Base-by-base conservation (phyloP, 2,113 vertebrate species). In the Uropsilus gracilis region DNA sequence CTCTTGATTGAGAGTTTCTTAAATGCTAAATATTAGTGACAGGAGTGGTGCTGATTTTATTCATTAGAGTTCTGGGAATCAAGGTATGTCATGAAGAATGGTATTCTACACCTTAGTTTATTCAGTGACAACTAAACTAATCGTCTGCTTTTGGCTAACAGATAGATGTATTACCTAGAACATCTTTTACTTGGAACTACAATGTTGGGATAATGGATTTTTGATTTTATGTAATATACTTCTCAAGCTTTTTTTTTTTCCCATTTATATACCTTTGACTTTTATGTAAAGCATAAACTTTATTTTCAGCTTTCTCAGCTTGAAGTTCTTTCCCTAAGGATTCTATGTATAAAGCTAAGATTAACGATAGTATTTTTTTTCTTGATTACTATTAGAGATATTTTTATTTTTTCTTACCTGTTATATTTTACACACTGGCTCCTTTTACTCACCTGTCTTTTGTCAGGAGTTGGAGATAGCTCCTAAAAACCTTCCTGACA, bases 11-110 rank as follows among this genome's bases (percentile, higher is more conserved):
- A 91, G 53, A 88, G 73, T 82, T 92, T 85, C 22, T 77, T n/a
- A 87, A 85, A 53, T 91, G 73, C 76, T 81, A 95, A 96, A 81
- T 82, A 42, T 78, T 86, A 81, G 48, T 82, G n/a, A 89, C 37
- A 77, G 63, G 46, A 81, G 13, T 83, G 55, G 34, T n/a, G 26
- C 66, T 90, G 26, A 18, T 68, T 77, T 94, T 93, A 91, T 61
- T 28, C 66, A 57, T 92, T 39, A 73, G 34, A 84, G 9, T 92
- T 94, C 94, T 89, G 24, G 30, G 63, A 8, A 92, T 86, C 46
- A 86, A 9, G 16, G 44, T 46, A 80, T 92, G 30, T 90, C 46
- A 83, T 34, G 92, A 20, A 83, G 76, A 95, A 85, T 88, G 32
- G 32, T 77, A 82, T 55, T 14, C 32, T 72, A 89, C 90, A 68